These are phyloP conservation scores for Psococerastis gibbosa DNA, from an alignment of 2,888 invertebrate genomes.

Conservation along the genomic window DNA sequence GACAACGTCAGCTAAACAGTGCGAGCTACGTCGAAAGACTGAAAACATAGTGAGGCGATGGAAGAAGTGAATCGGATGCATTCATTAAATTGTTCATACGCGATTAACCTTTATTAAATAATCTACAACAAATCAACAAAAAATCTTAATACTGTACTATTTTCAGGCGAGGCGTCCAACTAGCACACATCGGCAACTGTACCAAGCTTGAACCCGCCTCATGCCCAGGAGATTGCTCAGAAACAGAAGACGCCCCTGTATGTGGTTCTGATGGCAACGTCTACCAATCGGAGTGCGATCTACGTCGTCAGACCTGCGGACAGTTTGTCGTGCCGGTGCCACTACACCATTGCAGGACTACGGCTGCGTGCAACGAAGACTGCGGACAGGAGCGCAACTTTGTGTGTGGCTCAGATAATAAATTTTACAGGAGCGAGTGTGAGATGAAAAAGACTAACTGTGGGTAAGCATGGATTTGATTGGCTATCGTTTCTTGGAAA, in stretches of 20 bases:
- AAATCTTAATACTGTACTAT: conserved; percentile 9
- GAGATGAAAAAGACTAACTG: conserved; percentile 83
- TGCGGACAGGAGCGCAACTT: conserved; percentile 53
- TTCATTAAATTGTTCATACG: too few relatives aligned
- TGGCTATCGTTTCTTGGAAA: conserved; percentile 1
- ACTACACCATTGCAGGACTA: conserved; percentile 65
- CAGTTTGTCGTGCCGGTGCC: conserved; percentile 71
- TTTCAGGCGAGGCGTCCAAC: conserved; percentile 59
- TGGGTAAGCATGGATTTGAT: conserved; percentile 34
- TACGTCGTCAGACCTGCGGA: conserved; percentile 64
- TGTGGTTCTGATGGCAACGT: conserved; percentile 82
- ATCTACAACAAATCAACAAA: conserved; percentile 3
- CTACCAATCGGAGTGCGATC: conserved; percentile 69
- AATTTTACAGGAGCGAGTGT: conserved; percentile 77
- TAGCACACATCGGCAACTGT: conserved; percentile 78
- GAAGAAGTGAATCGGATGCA: too few relatives aligned
- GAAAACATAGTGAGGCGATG: too few relatives aligned
- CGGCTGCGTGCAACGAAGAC: conserved; percentile 54
- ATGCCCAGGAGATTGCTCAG: conserved; percentile 41
- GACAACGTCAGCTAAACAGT: too few relatives aligned
- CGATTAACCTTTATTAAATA: too few relatives aligned
- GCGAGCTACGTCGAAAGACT: too few relatives aligned
- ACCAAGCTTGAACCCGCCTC: conserved; percentile 45
- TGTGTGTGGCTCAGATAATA: conserved; percentile 78
- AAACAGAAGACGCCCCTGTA: conserved; percentile 47